Conservation (phyloP, 2,113 vertebrate genomes). For the Rousettus leschenaultii region DNA sequence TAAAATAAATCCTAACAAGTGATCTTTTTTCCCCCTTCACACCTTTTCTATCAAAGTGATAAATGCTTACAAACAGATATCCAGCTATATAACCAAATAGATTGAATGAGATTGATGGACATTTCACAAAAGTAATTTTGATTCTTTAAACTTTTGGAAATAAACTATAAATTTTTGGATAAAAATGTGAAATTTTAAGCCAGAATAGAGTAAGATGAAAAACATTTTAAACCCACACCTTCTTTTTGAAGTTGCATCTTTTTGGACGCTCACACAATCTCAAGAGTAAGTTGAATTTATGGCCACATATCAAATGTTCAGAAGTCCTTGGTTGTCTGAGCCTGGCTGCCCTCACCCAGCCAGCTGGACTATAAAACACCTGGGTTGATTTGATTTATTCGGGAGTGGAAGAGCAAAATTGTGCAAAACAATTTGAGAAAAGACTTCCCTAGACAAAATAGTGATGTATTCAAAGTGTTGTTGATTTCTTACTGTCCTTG, state of each 20-base stretch:
- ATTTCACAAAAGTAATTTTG: constrained; percentile 33
- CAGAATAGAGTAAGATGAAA: not conserved
- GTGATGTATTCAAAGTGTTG: not conserved
- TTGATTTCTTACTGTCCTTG: not conserved
- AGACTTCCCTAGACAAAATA: not conserved
- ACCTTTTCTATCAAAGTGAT: constrained; percentile 70
- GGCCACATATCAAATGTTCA: not conserved
- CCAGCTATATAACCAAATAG: constrained; percentile 20
- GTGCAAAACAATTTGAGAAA: not conserved
- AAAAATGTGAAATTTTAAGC: constrained; percentile 33
- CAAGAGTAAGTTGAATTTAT: not conserved
- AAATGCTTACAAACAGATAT: constrained; percentile 55
- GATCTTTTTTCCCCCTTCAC: constrained; percentile 30
- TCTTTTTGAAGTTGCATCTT: not conserved
- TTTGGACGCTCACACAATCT: not conserved
- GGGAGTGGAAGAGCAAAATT: not conserved
- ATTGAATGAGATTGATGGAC: not conserved
- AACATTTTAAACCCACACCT: not conserved
- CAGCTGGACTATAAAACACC: not conserved
- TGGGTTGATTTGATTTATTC: not conserved
- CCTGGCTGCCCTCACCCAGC: not conserved
- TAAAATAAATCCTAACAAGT: constrained; percentile 69
- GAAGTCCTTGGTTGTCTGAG: not conserved
- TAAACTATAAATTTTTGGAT: constrained; percentile 11
- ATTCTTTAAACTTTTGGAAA: constrained; percentile 43